phyloP scores from a whole-genome alignment of 2,113 vertebrate species.

The Eulemur macaco region DNA sequence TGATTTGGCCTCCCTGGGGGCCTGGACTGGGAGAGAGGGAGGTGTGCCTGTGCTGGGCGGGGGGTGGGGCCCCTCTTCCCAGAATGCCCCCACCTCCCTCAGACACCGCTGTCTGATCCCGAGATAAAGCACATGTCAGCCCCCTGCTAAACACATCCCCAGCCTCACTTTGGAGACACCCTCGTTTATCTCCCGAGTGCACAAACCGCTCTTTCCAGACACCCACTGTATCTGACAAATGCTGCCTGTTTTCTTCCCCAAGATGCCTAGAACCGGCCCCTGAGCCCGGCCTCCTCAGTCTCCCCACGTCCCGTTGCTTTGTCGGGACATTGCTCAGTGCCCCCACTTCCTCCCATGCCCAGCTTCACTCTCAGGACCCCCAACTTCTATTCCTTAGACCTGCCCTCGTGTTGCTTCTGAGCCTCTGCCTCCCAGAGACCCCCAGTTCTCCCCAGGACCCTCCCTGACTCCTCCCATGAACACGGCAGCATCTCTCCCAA shows the following conservation, averaged over 20 bases:
- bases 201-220: neutral
- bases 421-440: neutral
- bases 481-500: neutral
- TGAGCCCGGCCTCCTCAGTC: neutral
- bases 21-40: neutral
- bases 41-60: no score
- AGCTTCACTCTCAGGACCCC: no score
- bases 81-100: neutral
- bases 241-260: neutral
- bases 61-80: no score
- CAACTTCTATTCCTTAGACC: neutral
- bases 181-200: neutral
- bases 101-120: neutral
- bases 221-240: accelerated
- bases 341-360: accelerated
- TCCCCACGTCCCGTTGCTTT: neutral
- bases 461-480: neutral
- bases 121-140: neutral
- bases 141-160: neutral
- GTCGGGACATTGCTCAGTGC: neutral
- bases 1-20: neutral
- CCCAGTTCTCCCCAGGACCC: neutral
- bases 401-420: no score
- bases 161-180: neutral
- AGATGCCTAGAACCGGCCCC: no score